Evolutionary conservation across 2,888 invertebrate species (phyloP).

Genomic region (Crossocerus cetratus): DNA sequence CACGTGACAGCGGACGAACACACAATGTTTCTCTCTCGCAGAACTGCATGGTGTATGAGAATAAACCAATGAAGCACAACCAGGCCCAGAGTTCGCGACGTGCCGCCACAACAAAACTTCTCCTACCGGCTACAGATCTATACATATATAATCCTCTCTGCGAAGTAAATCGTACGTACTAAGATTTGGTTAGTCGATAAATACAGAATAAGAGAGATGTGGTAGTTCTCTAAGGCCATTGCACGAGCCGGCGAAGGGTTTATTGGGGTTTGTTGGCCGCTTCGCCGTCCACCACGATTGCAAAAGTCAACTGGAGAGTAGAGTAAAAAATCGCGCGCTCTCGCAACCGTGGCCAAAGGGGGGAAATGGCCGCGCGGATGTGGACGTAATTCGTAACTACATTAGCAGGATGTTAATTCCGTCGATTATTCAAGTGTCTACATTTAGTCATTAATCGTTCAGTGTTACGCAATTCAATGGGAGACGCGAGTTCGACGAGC

Average conservation of each 20-base stretch:
- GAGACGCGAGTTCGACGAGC: too few relatives aligned
- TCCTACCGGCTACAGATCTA: slow-evolving; percentile 7
- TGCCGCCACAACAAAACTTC: slow-evolving; percentile 22
- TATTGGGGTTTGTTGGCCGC: too few relatives aligned
- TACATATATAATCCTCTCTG: slow-evolving; percentile 43
- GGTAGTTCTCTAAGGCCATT: slow-evolving; percentile 34
- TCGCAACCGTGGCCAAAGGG: too few relatives aligned
- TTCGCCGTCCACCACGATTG: too few relatives aligned
- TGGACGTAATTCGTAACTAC: slow-evolving; percentile 2
- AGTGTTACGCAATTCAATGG: background rate
- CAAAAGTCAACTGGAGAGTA: too few relatives aligned
- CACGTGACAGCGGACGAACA: slow-evolving; percentile 37
- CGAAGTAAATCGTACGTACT: slow-evolving; percentile 49
- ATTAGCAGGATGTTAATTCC: slow-evolving; percentile 3
- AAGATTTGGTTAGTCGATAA: slow-evolving; percentile 71
- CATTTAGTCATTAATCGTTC: slow-evolving; percentile 5
- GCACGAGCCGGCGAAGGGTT: background rate
- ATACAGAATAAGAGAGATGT: slow-evolving; percentile 41
- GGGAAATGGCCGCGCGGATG: background rate
- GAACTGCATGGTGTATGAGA: too few relatives aligned
- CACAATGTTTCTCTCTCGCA: slow-evolving; percentile 14
- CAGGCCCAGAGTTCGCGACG: slow-evolving; percentile 22
- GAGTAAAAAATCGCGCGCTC: too few relatives aligned
- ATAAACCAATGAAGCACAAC: slow-evolving; percentile 11
- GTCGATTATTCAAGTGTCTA: slow-evolving; percentile 6